Base-by-base conservation (phyloP, 2,888 invertebrate genomes). In the Drosophila niveifrons region DNA sequence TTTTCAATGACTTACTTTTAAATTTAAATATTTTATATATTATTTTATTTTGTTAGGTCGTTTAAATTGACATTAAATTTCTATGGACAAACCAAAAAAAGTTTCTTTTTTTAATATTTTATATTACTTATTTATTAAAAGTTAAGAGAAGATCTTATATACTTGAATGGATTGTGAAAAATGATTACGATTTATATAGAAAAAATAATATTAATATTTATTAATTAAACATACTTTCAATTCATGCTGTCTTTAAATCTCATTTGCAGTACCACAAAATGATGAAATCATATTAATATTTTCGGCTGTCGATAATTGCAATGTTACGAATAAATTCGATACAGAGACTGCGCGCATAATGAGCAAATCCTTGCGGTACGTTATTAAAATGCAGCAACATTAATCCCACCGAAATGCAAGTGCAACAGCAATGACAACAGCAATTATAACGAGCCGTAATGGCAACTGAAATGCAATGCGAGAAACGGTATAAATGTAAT, bases 401-500 rank as follows among this genome's bases (percentile, higher is more conserved):
- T 56, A 59, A 61, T 61, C 53, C 36, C 18, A n/a, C 1, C 1
- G 2, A 58, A 61, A 31, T 78, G 23, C 59, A 50, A 43, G 2
- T 18, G 41, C 9, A 50, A 47, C 39, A 17, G 41, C 9, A 50
- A 47, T 43, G 18, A 39, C 41, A 69, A 29, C 28, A 29, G n/a
- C 53, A 39, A 50, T 13, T 46, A 43, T 36, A 61, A 64, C 58
- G n/a, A 4, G 3, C 34, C 15, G 18, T 52, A 69, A 57, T 72
- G 83, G 64, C 73, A 67, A 55, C 62, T 46, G 65, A 39, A 63
- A 31, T 39, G 61, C 48, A 65, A 36, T 64, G 59, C 55, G 46
- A 56, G 13, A 43, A 50, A 47, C 6, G 62, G 46, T 36, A 29
- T 62, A 72, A 75, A 80, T 48, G 34, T 34, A 66, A 75, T 64